Percentiles rank a stretch among this genome's conserved stretches.
Conservation (phyloP, 2,113 vertebrate species). For the Pachyramphus minor region DNA sequence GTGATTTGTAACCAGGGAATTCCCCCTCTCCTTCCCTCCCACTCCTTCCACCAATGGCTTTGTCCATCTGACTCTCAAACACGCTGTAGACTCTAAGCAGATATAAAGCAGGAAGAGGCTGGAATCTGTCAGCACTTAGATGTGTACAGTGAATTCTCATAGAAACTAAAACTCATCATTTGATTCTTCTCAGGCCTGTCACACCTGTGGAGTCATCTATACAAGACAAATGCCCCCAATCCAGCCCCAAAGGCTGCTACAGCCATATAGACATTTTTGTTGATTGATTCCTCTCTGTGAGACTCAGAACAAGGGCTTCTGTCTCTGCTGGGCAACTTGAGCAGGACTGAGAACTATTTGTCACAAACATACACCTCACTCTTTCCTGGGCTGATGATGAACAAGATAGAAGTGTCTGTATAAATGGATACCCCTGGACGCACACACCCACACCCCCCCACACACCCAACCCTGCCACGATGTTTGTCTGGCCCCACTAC, state of each 20-base stretch:
- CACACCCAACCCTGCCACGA: not conserved
- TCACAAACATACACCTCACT: rapidly evolving
- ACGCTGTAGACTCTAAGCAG: not conserved
- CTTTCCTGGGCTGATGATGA: not conserved
- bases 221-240: not conserved
- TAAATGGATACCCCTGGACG: not conserved
- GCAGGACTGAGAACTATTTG: not conserved
- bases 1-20: slow-evolving; percentile 16
- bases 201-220: not conserved
- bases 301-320: not conserved
- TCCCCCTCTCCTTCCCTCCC: slow-evolving; percentile 16
- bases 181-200: not conserved
- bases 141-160: not conserved
- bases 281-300: not conserved
- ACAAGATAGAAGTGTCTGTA: not conserved
- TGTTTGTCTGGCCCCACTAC: not conserved
- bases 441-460: too few species aligned
- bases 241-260: not conserved
- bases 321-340: not conserved
- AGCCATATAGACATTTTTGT: not conserved
- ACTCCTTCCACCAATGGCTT: not conserved
- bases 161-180: not conserved
- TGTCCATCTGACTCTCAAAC: not conserved
- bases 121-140: not conserved
- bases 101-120: not conserved